These are phyloP conservation scores for Cheilosia vulpina DNA, from an alignment of 2,888 invertebrate species.

Conservation along the genomic window DNA sequence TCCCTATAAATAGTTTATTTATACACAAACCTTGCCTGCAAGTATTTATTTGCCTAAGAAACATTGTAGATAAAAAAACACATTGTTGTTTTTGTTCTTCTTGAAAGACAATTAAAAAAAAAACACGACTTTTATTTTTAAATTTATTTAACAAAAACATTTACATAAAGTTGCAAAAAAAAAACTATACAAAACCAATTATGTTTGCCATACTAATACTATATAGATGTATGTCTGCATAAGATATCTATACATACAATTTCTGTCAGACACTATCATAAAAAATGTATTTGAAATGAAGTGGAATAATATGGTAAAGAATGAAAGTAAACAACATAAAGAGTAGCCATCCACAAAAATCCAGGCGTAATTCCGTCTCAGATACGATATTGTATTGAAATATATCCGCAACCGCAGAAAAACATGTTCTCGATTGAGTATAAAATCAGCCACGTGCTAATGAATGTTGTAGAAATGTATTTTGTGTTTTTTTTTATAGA, in stretches of 20 bases:
- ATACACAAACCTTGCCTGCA: too few relatives aligned
- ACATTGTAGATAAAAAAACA: too few relatives aligned
- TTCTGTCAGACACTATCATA: too few relatives aligned
- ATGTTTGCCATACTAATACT: not conserved
- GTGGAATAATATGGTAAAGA: too few relatives aligned
- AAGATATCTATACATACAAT: not conserved
- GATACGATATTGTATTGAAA: not conserved
- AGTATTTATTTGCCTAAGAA: too few relatives aligned
- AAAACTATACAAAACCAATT: not conserved
- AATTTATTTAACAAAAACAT: not conserved
- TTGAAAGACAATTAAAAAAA: not conserved
- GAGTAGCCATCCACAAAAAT: conserved; percentile 14
- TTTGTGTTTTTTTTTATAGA: not conserved
- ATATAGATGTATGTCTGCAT: not conserved
- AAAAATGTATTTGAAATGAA: too few relatives aligned
- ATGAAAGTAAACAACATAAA: conserved; percentile 34
- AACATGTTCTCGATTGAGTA: conserved; percentile 18
- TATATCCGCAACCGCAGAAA: conserved; percentile 2
- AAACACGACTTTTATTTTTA: not conserved
- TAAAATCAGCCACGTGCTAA: conserved; percentile 44
- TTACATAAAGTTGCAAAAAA: not conserved
- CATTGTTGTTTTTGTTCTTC: not conserved
- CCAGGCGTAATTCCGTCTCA: conserved; percentile 48
- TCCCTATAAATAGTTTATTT: too few relatives aligned
- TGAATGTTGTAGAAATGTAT: not conserved